Evolutionary conservation across 2,888 invertebrate species (phyloP), one percentile per base, ranked within the genome.

Genomic region (Phalera bucephala): DNA sequence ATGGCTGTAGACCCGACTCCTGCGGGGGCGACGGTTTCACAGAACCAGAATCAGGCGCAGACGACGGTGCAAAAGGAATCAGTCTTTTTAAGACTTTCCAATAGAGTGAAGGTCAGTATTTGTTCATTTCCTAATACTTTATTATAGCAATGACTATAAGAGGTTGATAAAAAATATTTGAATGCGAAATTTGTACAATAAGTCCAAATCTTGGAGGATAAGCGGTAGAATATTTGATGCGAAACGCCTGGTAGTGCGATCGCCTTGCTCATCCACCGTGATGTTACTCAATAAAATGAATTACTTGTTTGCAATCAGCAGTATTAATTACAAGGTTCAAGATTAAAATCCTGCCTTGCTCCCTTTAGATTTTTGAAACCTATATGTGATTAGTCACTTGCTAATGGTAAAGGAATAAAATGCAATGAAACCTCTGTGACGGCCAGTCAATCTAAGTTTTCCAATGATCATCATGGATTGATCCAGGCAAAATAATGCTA

Each of bases 81-180:
- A 5, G 96, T 99, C n/a, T 97, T 99, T 76, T 93, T 99, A 71
- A 92, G 99, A 53, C 92, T 99, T 40, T 97, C 97, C 40, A 99
- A 99, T 80, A 93, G 98, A 69, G 97, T 99, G 38, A 98, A 97
- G 93, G 96, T 96, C 69, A 72, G 84, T 65, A 50, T 40, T 23
- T 14, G 27, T 28, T 31, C 43, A 20, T 17, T 35, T n/a, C n/a
- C n/a, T n/a, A n/a, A n/a, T n/a, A n/a, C n/a, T 23, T 23, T 4
- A 9, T 9, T 21, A n/a, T n/a, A 2, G 9, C 9, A 21, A 3
- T n/a, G 9, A 6, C 3, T 1, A 9, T 21, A 21, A 21, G 9
- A 11, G 11, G 11, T 11, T 11, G 11, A 1, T 23, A 22, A 9
- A 2, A 22, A n/a, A 17, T 17, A 17, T 17, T 17, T 17, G 1